Evolutionary conservation across 2,888 invertebrate genomes (phyloP).

Genomic region (Cephonodes hylas): DNA sequence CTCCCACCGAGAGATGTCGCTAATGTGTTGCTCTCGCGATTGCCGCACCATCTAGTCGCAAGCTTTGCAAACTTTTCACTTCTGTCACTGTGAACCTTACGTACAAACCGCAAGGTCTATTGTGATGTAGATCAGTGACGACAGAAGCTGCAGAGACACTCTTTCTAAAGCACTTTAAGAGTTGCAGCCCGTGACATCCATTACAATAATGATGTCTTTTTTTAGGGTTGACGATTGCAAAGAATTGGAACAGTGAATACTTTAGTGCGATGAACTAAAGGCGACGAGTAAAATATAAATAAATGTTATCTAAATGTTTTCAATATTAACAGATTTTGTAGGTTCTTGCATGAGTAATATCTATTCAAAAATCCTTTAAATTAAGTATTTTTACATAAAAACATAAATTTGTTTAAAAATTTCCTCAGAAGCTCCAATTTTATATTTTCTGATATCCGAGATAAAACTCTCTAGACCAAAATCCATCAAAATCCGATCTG

Average conservation of each 20-base stretch:
- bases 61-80: slow-evolving; percentile 40
- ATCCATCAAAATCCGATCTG: no score
- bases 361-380: no score
- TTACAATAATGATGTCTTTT: slow-evolving; percentile 74
- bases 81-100: slow-evolving; percentile 27
- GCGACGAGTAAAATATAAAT: no score
- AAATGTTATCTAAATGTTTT: no score
- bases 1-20: slow-evolving; percentile 71
- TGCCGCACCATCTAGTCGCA: slow-evolving; percentile 66
- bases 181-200: slow-evolving; percentile 79
- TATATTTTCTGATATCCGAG: no score
- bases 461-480: no score
- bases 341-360: no score
- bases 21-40: slow-evolving; percentile 74
- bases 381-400: no score
- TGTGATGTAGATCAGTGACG: slow-evolving; percentile 25
- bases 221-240: slow-evolving; percentile 49
- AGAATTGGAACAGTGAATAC: background rate
- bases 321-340: no score
- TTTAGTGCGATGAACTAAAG: no score
- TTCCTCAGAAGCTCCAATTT: no score
- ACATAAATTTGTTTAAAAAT: no score
- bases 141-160: slow-evolving; percentile 42
- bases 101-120: slow-evolving; percentile 17
- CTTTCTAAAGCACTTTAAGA: slow-evolving; percentile 68